Evolutionary conservation across 1,140 invertebrate genomes (phyloP), one percentile per base, ranked within the genome.

Genomic region (Formica selysi): DNA sequence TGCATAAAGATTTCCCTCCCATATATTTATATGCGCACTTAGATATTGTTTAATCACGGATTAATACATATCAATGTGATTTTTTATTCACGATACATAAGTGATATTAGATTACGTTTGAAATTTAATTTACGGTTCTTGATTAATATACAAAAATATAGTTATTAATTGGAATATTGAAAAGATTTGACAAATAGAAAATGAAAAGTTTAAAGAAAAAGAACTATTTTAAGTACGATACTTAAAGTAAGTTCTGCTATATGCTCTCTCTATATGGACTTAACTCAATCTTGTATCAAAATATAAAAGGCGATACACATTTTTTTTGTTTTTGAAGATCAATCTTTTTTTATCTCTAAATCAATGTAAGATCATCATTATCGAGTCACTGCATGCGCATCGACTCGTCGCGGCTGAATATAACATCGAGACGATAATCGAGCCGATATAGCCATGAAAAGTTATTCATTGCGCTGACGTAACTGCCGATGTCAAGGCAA

Each of bases 401-500:
- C 5, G 38, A 59, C 19, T 51, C 7, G 48, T 76, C 29, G 73
- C n/a, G 3, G 10, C 44, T 71, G 54, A 78, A 74, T 80, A 59
- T 68, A 84, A 41, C 61, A 71, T 36, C 64, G 68, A 51, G 54
- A 70, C 64, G 61, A 65, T 89, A 89, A 88, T 89, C 61, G 36
- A 86, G 41, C 32, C 61, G 70, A 73, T 54, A 78, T 68, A 74
- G 44, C 41, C 65, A 79, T 59, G 73, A 84, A 87, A 87, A 64
- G 80, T 87, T 86, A 61, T 41, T 84, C 70, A 71, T 76, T 57
- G 44, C n/a, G 57, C 61, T 89, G 88, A 89, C 76, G 88, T 51
- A 89, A 89, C 26, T 76, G 68, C 59, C 71, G 87, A 83, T 89
- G 87, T 89, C 88, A 89, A 89, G 88, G 88, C 64, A 80, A 89